These are phyloP conservation scores for Perizoma flavofasciatum DNA, from an alignment of 2,888 invertebrate species.

Conservation along the genomic window DNA sequence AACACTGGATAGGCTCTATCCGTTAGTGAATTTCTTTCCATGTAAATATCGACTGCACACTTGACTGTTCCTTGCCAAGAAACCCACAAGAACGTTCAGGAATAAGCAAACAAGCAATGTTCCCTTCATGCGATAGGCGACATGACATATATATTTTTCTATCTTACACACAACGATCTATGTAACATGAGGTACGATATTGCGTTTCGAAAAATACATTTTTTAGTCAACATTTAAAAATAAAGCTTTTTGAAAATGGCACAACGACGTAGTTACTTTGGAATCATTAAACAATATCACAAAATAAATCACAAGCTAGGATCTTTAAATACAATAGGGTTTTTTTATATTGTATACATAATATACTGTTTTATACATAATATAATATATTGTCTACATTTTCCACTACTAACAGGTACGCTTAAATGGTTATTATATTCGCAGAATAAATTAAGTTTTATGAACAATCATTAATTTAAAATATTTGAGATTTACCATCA, in stretches of 20 bases:
- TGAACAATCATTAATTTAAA: slow-evolving; percentile 11
- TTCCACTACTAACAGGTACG: slow-evolving; percentile 72
- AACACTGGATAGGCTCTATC: no score
- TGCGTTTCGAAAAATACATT: slow-evolving; percentile 32
- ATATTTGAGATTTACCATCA: slow-evolving; percentile 28
- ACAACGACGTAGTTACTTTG: slow-evolving; percentile 35
- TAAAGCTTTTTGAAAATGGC: slow-evolving; percentile 45
- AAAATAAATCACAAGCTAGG: slow-evolving; percentile 43
- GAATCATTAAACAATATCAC: slow-evolving; percentile 42
- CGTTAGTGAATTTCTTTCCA: no score
- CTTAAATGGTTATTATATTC: slow-evolving; percentile 47
- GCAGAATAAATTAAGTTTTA: slow-evolving; percentile 26
- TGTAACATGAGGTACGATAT: slow-evolving; percentile 27
- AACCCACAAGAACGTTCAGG: no score
- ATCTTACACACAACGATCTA: slow-evolving; percentile 39
- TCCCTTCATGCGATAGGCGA: slow-evolving; percentile 1
- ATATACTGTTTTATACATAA: slow-evolving; percentile 40
- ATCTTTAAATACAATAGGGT: slow-evolving; percentile 26
- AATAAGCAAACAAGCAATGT: not conserved
- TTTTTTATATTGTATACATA: slow-evolving; percentile 46
- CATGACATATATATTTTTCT: slow-evolving; percentile 6
- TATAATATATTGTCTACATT: slow-evolving; percentile 65
- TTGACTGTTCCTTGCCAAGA: no score
- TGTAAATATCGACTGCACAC: no score
- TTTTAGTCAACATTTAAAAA: slow-evolving; percentile 27